phyloP scores from a whole-genome alignment of 1,140 invertebrate genomes.

The Polypedilum pembai region DNA sequence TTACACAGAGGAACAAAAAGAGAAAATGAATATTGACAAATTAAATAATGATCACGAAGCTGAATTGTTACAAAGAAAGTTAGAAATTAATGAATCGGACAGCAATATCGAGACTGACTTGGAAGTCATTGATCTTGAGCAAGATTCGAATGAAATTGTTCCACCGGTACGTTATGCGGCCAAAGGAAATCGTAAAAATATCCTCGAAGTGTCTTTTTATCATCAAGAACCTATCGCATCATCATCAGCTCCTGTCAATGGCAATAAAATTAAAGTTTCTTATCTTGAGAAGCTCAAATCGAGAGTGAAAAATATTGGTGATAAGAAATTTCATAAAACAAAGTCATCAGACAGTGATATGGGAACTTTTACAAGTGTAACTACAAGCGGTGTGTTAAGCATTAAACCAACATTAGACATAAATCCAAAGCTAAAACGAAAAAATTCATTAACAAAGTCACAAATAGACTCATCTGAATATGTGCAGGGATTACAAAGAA shows the following conservation, averaged over 20 bases:
- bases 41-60: slow-evolving; percentile 47
- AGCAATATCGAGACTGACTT: slow-evolving; percentile 21
- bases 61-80: not conserved
- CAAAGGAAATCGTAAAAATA: slow-evolving; percentile 43
- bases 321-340: slow-evolving; percentile 46
- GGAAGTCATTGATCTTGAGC: slow-evolving; percentile 21
- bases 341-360: slow-evolving; percentile 44
- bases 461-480: slow-evolving; percentile 53
- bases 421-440: slow-evolving; percentile 38
- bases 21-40: slow-evolving; percentile 76
- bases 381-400: slow-evolving; percentile 52
- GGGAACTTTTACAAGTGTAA: slow-evolving; percentile 52
- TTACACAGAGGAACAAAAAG: slow-evolving; percentile 77
- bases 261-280: slow-evolving; percentile 45
- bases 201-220: slow-evolving; percentile 53
- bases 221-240: slow-evolving; percentile 46
- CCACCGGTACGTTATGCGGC: not conserved
- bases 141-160: not conserved
- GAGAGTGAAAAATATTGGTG: slow-evolving; percentile 48
- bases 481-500: slow-evolving; percentile 39
- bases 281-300: slow-evolving; percentile 54
- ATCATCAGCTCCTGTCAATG: slow-evolving; percentile 6
- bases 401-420: slow-evolving; percentile 42
- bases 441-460: slow-evolving; percentile 53
- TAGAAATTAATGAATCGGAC: slow-evolving; percentile 26